Evolutionary conservation across 2,113 vertebrate species (phyloP).

Genomic region (Polyodon spathula): DNA sequence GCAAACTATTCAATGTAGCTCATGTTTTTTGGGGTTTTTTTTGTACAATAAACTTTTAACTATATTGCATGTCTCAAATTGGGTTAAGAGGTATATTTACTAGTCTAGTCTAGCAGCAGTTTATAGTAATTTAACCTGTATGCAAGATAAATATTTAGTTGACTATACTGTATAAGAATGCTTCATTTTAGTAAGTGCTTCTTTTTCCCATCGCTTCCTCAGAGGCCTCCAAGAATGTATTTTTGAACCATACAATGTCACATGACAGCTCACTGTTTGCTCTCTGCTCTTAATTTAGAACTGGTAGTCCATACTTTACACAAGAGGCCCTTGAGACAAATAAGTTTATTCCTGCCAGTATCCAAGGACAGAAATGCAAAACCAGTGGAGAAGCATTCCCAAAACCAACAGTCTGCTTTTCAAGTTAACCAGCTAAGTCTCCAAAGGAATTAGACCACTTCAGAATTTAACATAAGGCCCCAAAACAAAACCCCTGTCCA

Average conservation of each 20-base stretch:
- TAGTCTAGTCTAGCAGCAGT: too few relatives aligned
- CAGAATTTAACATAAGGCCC: not conserved
- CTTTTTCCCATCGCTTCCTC: slow-evolving; percentile 2
- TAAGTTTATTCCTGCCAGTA: slow-evolving; percentile 15
- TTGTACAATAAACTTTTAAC: too few relatives aligned
- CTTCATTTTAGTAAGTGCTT: not conserved
- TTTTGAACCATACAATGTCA: slow-evolving; percentile 23
- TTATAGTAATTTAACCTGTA: not conserved
- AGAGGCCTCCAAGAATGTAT: slow-evolving; percentile 11
- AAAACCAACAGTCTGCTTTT: slow-evolving; percentile 40
- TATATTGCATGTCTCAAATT: too few relatives aligned
- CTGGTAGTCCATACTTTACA: slow-evolving; percentile 18
- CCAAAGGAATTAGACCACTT: not conserved
- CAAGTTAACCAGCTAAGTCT: slow-evolving; percentile 21
- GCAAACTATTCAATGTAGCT: too few relatives aligned
- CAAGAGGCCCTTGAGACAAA: slow-evolving; percentile 7
- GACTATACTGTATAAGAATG: not conserved
- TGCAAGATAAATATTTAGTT: not conserved
- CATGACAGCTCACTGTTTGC: slow-evolving; percentile 15
- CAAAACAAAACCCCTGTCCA: not conserved
- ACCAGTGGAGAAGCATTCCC: slow-evolving; percentile 17
- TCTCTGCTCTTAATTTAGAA: slow-evolving; percentile 27
- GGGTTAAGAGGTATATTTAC: too few relatives aligned
- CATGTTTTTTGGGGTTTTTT: too few relatives aligned
- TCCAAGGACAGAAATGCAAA: slow-evolving; percentile 16